Evolutionary conservation across 1,140 invertebrate genomes (phyloP), one percentile per base, ranked within the genome.

Genomic region (Drosophila sturtevanti): DNA sequence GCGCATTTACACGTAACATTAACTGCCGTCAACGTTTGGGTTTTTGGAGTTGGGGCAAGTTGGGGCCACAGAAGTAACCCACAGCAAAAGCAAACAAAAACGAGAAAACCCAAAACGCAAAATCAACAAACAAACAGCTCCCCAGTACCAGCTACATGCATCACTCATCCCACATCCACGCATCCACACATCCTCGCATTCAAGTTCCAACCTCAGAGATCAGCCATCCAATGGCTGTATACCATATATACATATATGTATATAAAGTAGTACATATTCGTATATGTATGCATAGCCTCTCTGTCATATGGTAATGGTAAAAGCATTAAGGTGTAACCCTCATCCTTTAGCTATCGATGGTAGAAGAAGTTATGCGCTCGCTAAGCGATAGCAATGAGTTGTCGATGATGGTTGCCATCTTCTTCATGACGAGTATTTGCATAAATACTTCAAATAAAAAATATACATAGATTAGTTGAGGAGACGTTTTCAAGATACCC

Each of bases 1-100:
- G 82, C 82, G 82, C 82, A 87, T 87, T 87, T 87, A 87, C 84
- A 87, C 82, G 82, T 87, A 87, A 87, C 82, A 87, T 87, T 89
- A 89, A 87, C 79, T 75, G 82, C 82, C 70, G 76, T 81, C 77
- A 79, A 71, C 65, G 67, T 31, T 18, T 67, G 65, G 31, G 68
- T 34, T 68, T 63, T 73, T 52, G 44, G 41, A 59, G 60, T 48
- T 24, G 38, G 60, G 67, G 37, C 38, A 38, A 59, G 35, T 35
- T 22, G 58, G 38, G 58, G 14, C 34, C 18, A 37, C 31, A 65
- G 16, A 48, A 70, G 27, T 56, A 38, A 52, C 60, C 77, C 56
- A 78, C 63, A 68, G 66, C 55, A 77, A 62, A 48, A 66, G 74
- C 78, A 79, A 89, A 82, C 82, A 87, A 82, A 82, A 79, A 68